Conservation (phyloP, 1,140 invertebrate species). For the Heterodera schachtii region DNA sequence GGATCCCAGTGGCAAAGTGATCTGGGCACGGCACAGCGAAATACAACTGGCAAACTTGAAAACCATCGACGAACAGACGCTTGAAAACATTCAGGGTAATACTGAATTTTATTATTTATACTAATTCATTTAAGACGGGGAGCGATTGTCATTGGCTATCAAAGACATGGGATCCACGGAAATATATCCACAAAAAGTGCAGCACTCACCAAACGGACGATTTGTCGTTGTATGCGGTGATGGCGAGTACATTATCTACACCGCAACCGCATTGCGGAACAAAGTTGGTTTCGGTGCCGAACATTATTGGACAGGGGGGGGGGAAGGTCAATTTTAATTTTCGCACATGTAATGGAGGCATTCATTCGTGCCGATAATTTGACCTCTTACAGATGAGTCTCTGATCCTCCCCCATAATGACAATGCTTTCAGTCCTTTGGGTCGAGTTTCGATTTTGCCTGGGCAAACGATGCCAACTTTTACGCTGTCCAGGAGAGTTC, state of each 20-base stretch:
- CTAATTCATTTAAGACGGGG: conserved; percentile 74
- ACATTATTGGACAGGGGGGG: too few relatives aligned
- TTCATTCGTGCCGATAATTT: too few relatives aligned
- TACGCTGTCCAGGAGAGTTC: conserved; percentile 87
- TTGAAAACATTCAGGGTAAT: conserved; percentile 57
- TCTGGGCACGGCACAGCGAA: conserved; percentile 97
- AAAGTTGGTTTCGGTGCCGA: conserved; percentile 69
- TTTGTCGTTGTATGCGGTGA: conserved; percentile 96
- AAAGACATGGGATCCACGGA: conserved; percentile 99
- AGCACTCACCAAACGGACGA: conserved; percentile 96
- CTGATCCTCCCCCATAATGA: background rate
- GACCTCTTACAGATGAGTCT: too few relatives aligned
- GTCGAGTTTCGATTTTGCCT: conserved; percentile 96
- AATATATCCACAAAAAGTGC: conserved; percentile 97
- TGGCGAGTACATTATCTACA: conserved; percentile 99
- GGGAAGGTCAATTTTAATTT: too few relatives aligned
- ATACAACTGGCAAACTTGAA: conserved; percentile 96
- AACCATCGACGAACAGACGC: conserved; percentile 67
- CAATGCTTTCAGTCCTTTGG: conserved; percentile 77
- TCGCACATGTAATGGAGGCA: too few relatives aligned
- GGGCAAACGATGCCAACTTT: conserved; percentile 94
- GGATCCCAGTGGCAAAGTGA: conserved; percentile 96
- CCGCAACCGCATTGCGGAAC: conserved; percentile 95
- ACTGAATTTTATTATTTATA: too few relatives aligned
- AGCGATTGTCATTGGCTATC: conserved; percentile 84